Evolutionary conservation across 2,797 vertebrate genomes (phyloP).

Genomic region (Siniperca obscura): DNA sequence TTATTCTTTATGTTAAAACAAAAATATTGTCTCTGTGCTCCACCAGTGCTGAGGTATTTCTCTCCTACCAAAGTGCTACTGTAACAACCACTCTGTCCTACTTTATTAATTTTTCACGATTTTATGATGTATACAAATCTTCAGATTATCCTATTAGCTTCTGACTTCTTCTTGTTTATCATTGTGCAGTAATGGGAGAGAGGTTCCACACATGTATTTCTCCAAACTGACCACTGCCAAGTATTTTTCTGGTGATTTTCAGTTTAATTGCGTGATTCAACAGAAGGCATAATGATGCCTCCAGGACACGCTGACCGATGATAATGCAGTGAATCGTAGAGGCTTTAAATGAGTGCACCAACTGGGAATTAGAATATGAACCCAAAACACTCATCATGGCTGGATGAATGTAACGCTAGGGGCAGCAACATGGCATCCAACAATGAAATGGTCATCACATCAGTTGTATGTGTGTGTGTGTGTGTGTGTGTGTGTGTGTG

Average conservation of each 20-base stretch:
- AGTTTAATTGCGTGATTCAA: constrained; percentile 56
- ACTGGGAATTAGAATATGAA: constrained; percentile 67
- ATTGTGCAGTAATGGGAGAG: background rate
- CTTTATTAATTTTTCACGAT: background rate
- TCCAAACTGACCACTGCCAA: constrained; percentile 23
- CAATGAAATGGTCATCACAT: constrained; percentile 62
- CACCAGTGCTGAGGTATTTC: background rate
- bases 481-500: background rate
- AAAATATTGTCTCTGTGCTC: background rate
- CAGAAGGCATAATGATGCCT: constrained; percentile 55
- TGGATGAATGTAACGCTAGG: constrained; percentile 60
- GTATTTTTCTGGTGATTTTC: constrained; percentile 48
- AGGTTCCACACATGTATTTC: background rate
- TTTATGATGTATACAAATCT: background rate
- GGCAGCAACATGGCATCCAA: constrained; percentile 64
- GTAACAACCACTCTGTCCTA: background rate
- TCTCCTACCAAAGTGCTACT: background rate
- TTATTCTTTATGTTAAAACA: background rate
- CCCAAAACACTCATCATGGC: constrained; percentile 67
- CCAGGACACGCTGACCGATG: constrained; percentile 53
- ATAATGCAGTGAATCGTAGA: constrained; percentile 54
- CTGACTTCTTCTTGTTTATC: background rate
- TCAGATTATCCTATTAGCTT: background rate
- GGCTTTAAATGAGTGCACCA: constrained; percentile 62
- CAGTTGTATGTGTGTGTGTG: constrained; percentile 29